Evolutionary conservation across 2,888 invertebrate genomes (phyloP).

Genomic region (Andrena marginata): DNA sequence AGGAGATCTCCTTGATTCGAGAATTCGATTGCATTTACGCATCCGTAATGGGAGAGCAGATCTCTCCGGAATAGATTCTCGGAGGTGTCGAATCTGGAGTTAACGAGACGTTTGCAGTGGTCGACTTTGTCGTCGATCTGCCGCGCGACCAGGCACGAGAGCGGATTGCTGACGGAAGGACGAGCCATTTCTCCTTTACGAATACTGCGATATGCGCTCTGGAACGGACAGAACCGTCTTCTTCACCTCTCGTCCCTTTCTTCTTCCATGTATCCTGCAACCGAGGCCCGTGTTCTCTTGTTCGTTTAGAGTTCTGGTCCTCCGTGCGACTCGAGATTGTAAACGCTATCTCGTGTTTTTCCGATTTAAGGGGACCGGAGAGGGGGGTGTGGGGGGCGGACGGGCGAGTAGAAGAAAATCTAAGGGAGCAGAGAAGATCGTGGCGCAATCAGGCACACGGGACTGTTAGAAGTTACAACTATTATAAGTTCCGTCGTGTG

Average conservation of each 20-base stretch:
- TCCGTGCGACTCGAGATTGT: not conserved
- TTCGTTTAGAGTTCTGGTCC: constrained; percentile 18
- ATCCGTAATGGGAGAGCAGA: constrained; percentile 96
- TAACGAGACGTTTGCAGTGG: constrained; percentile 88
- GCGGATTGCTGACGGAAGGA: constrained; percentile 86
- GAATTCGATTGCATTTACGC: constrained; percentile 98
- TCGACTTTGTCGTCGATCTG: constrained; percentile 87
- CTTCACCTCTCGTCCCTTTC: constrained; percentile 72
- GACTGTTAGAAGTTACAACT: constrained; percentile 44
- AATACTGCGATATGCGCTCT: constrained; percentile 34
- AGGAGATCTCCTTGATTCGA: constrained; percentile 94
- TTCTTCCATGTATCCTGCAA: constrained; percentile 73
- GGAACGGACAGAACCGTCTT: constrained; percentile 54
- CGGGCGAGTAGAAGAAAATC: not conserved
- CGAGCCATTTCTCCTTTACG: constrained; percentile 82
- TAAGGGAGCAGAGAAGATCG: constrained; percentile 12
- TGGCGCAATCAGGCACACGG: constrained; percentile 36
- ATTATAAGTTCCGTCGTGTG: constrained; percentile 42
- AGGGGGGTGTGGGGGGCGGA: too few relatives aligned
- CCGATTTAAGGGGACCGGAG: not conserved
- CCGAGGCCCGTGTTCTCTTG: constrained; percentile 42
- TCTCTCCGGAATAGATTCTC: constrained; percentile 93
- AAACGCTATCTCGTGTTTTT: constrained; percentile 14
- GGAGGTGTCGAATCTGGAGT: constrained; percentile 88
- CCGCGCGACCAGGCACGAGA: constrained; percentile 87